These are phyloP conservation scores for Myotis yumanensis DNA, from an alignment of 2,113 vertebrate genomes.

Conservation along the genomic window DNA sequence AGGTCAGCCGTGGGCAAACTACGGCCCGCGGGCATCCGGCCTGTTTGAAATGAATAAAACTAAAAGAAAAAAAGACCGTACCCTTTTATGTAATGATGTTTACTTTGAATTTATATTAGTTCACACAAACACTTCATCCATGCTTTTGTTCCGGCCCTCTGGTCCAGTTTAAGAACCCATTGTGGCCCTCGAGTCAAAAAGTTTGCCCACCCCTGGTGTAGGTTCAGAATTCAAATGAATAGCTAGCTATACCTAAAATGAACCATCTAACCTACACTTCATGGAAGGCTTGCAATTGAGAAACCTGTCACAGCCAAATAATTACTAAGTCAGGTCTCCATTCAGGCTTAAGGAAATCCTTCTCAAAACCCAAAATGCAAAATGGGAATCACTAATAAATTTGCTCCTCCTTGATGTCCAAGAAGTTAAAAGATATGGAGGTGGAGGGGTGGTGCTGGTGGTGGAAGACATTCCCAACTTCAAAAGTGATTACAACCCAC, in stretches of 20 bases:
- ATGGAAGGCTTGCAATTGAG: not conserved
- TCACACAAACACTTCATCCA: too few species aligned
- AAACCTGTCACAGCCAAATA: not conserved
- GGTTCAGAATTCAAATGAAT: not conserved
- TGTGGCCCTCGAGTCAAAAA: too few species aligned
- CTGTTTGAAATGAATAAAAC: too few species aligned
- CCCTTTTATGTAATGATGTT: too few species aligned
- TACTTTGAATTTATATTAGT: too few species aligned
- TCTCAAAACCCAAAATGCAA: conserved; percentile 11
- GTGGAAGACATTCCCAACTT: not conserved
- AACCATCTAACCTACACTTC: not conserved
- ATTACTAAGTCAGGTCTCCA: not conserved
- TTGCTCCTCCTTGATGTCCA: not conserved
- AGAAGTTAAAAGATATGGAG: not conserved
- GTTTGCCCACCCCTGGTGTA: too few species aligned
- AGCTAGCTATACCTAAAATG: not conserved
- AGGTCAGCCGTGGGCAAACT: too few species aligned
- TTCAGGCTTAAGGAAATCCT: not conserved
- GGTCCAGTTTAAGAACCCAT: too few species aligned
- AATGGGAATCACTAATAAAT: not conserved
- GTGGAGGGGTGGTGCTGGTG: not conserved
- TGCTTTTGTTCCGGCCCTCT: too few species aligned
- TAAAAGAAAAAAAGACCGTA: too few species aligned
- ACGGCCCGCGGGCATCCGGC: too few species aligned
- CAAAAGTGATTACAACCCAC: not conserved